Evolutionary conservation across 2,888 invertebrate species (phyloP).

Genomic region (Bugulina stolonifera): DNA sequence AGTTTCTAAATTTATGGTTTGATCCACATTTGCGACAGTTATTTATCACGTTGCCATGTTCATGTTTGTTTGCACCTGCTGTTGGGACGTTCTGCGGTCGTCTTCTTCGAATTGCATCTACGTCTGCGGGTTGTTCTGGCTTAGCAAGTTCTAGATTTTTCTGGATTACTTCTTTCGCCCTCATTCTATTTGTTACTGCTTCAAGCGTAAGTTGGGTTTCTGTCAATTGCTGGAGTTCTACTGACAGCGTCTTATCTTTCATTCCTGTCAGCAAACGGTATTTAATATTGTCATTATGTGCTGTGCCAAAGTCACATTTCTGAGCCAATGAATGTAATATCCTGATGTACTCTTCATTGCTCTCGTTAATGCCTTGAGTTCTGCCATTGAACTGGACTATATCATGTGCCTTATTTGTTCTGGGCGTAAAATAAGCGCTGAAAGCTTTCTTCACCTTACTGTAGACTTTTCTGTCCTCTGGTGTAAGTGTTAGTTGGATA

Average conservation of each 20-base stretch:
- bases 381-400: slow-evolving; percentile 1
- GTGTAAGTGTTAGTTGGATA: neutral
- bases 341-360: slow-evolving; percentile 8
- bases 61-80: neutral
- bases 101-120: neutral
- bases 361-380: neutral
- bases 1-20: neutral
- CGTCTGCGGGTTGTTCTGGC: neutral
- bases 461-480: neutral
- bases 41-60: neutral
- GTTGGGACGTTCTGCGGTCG: neutral
- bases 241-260: neutral
- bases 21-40: neutral
- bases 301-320: neutral
- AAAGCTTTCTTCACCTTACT: neutral
- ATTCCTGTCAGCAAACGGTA: slow-evolving; percentile 5
- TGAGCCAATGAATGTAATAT: neutral
- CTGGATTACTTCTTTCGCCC: slow-evolving; percentile 5
- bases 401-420: neutral
- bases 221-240: slow-evolving; percentile 1
- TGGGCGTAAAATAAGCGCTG: neutral
- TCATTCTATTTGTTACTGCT: neutral
- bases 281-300: neutral
- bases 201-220: neutral
- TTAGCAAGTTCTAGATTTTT: neutral